phyloP scores from a whole-genome alignment of 2,888 invertebrate species.

The Tetranychus piercei region DNA sequence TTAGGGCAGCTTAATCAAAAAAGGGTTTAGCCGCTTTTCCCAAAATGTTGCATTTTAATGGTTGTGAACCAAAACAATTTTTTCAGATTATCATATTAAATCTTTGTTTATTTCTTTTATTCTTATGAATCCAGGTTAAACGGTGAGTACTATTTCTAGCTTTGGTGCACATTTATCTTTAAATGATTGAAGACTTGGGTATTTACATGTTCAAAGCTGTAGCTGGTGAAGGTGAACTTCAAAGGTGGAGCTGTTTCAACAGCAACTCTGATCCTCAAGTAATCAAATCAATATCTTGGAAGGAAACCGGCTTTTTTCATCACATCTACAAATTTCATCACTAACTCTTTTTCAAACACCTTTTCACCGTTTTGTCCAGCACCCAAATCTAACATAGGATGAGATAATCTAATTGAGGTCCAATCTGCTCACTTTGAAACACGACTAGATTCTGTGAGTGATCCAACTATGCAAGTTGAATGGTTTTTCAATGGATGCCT shows the following conservation, averaged over 20 bases:
- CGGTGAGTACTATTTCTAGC: constrained; percentile 92
- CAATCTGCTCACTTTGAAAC: constrained; percentile 76
- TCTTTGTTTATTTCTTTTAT: too few relatives aligned
- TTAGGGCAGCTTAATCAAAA: too few relatives aligned
- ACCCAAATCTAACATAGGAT: too few relatives aligned
- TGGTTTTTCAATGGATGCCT: constrained; percentile 34
- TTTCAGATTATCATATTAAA: too few relatives aligned
- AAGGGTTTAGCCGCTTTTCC: too few relatives aligned
- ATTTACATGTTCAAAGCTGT: constrained; percentile 37
- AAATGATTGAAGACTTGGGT: constrained; percentile 69
- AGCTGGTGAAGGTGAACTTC: constrained; percentile 67
- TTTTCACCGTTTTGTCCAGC: too few relatives aligned
- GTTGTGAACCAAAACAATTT: too few relatives aligned
- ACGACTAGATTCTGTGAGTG: constrained; percentile 81
- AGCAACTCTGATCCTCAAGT: constrained; percentile 47
- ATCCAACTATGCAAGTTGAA: constrained; percentile 49
- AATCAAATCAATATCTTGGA: constrained; percentile 47
- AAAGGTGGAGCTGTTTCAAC: constrained; percentile 78
- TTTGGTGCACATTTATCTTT: constrained; percentile 97
- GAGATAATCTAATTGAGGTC: constrained; percentile 66
- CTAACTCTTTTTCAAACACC: too few relatives aligned
- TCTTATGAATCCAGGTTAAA: constrained; percentile 53
- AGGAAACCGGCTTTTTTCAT: too few relatives aligned
- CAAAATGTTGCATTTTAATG: too few relatives aligned
- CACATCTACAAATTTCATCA: too few relatives aligned